Conservation (phyloP, 2,888 invertebrate genomes). For the Nomada lathburiana region DNA sequence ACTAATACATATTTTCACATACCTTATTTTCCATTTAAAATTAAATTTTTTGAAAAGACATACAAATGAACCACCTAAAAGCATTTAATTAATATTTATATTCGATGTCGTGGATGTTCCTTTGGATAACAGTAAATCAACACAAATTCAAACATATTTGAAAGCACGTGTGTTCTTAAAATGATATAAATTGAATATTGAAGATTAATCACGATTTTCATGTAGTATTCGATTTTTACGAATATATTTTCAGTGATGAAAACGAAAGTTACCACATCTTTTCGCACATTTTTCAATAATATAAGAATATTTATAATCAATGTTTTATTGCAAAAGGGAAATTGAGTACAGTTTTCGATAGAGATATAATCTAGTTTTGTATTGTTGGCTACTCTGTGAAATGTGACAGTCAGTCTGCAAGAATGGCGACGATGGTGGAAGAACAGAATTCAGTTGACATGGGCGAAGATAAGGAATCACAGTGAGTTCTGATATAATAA, state of each 20-base stretch:
- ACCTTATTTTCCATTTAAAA: constrained; percentile 50
- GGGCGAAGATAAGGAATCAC: constrained; percentile 79
- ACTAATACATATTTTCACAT: too few species aligned
- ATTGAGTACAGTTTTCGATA: background rate
- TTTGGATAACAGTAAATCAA: background rate
- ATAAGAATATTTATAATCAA: background rate
- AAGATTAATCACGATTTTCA: constrained; percentile 2
- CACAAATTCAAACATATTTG: constrained; percentile 27
- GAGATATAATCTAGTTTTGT: background rate
- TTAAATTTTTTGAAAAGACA: background rate
- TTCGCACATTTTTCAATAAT: background rate
- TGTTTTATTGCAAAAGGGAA: too few species aligned
- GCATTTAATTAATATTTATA: background rate
- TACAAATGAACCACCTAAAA: background rate
- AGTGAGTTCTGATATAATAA: constrained; percentile 75
- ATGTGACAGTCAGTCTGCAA: constrained; percentile 65
- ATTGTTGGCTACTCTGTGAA: constrained; percentile 39
- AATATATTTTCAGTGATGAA: background rate
- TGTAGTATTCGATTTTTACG: background rate
- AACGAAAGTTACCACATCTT: background rate
- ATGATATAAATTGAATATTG: background rate
- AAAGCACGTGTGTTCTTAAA: constrained; percentile 35
- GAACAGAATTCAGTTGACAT: constrained; percentile 79
- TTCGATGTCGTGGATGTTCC: background rate
- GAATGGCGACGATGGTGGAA: constrained; percentile 81